Evolutionary conservation across 2,888 invertebrate genomes (phyloP), one percentile per base, ranked within the genome.

Genomic region (Eulithis testata): DNA sequence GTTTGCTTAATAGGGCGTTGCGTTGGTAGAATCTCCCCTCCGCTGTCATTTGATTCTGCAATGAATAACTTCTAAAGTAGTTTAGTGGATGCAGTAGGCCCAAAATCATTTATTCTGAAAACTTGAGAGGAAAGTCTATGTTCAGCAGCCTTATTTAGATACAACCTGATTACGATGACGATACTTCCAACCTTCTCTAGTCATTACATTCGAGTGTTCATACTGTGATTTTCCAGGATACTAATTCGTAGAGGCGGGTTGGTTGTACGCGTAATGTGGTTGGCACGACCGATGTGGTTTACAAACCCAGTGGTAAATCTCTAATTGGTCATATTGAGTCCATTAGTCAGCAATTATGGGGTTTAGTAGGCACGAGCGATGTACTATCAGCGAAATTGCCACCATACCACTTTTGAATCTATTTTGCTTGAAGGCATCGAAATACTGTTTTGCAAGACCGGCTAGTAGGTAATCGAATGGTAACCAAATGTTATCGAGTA

Each of bases 261-360:
- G 81, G 83, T 82, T 81, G 81, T 78, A 76, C 83, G 81, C 71
- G 78, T 81, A 82, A 85, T 84, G 83, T 75, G 79, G 82, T 84
- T 79, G 75, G 76, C 76, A 77, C 76, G 79, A 70, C 72, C 74
- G 73, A 77, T 79, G 82, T 76, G 80, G 82, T 82, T 78, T 76
- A 77, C 75, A 76, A 72, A 76, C 76, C 71, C 76, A 71, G 73
- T 76, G 82, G 82, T 80, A 80, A 84, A 83, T 83, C 81, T 79
- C 84, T 88, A 88, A 89, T 89, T 88, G 86, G 84, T 78, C 80
- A 78, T 69, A 21, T 21, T 21, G 21, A 21, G 21, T 21, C 21
- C 21, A 21, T 21, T 21, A 21, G 21, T 21, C 21, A 21, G 21
- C 1, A 21, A 21, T 21, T 21, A 21, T 21, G 21, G 21, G 68